A percentile compares a stretch with the other conserved stretches of the same genome.
Conservation (phyloP, 2,888 invertebrate species). For the Portevinia maculata region DNA sequence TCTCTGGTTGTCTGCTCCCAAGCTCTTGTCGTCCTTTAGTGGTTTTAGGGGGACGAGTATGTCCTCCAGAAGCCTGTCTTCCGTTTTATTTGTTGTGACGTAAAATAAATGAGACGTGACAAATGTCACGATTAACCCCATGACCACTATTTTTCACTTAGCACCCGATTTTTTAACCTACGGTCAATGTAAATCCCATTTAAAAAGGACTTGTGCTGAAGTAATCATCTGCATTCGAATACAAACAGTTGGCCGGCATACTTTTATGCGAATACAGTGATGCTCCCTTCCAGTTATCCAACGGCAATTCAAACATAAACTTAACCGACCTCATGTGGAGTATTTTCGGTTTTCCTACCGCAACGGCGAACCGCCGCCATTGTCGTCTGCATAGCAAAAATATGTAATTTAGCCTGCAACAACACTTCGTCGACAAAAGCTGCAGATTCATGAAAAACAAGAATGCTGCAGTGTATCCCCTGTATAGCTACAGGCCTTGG, state of each 20-base stretch:
- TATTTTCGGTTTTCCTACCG: slow-evolving; percentile 21
- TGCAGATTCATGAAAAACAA: slow-evolving; percentile 31
- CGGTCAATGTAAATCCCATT: slow-evolving; percentile 12
- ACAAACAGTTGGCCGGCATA: not conserved
- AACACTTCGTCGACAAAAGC: no score
- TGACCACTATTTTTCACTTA: slow-evolving; percentile 46
- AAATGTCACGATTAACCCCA: slow-evolving; percentile 13
- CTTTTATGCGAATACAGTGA: not conserved
- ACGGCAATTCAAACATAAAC: slow-evolving; percentile 15
- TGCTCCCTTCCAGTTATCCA: no score
- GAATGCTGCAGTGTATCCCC: slow-evolving; percentile 40
- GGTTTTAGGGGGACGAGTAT: no score
- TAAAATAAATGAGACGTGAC: no score
- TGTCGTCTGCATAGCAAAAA: not conserved
- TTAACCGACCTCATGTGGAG: slow-evolving; percentile 54
- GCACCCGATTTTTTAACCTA: slow-evolving; percentile 48
- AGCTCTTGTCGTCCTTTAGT: no score
- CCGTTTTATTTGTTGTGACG: no score
- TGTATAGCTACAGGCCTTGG: slow-evolving; percentile 39
- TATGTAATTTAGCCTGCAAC: slow-evolving; percentile 5
- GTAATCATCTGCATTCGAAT: slow-evolving; percentile 10
- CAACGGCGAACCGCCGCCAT: no score
- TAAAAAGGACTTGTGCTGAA: slow-evolving; percentile 30
- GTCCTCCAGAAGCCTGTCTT: no score
- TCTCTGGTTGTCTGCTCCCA: no score